Base-by-base conservation (phyloP, 2,113 vertebrate species). In the Oriolus oriolus region DNA sequence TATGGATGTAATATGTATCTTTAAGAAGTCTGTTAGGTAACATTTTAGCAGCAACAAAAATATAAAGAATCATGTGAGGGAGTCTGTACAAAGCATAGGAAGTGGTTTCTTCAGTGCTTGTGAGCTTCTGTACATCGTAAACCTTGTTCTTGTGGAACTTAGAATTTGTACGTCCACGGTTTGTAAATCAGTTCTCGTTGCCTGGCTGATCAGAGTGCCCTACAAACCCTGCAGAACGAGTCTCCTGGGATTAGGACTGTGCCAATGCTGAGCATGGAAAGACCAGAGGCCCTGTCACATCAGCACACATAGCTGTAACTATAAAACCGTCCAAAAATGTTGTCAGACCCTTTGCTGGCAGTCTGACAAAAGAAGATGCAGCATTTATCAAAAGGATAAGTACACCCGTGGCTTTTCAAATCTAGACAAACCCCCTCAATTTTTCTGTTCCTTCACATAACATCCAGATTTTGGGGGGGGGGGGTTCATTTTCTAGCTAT, bases 401-500 rank as follows among this genome's bases (percentile, higher is more conserved):
- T 5, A 71, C 1, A 1, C 13, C 10, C 1, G 4, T 57, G 14
- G 3, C 15, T 76, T 65, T 83, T 86, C 17, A 64, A 54, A 86
- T 31, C 13, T 19, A 61, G 50, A 65, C 16, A 74, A 80, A 61
- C 2, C 0, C 2, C 5, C 5, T 59, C 2, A 13, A 10, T 45
- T 64, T 85, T 68, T 21, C 24, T 35, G 16, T 47, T 79, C 28
- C 21, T 94, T 82, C 52, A 31, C 2, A 50, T 35, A 31, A n/a
- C 10, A 13, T 54, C 27, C 52, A 63, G 13, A 53, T 56, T 10
- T 56, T 11, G 8, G 1, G 4, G 5, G 3, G 8, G 1, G 4
- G 5, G 3, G 1, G 0, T 35, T 75, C 0, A 1, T 85, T 89
- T 84, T 63, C 31, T 49, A 28, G 3, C 33, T 59, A 20, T 35